A percentile compares a stretch with the other conserved stretches of the same genome.
Conservation (phyloP, 2,797 vertebrate genomes). For the Fistularia tabacaria region DNA sequence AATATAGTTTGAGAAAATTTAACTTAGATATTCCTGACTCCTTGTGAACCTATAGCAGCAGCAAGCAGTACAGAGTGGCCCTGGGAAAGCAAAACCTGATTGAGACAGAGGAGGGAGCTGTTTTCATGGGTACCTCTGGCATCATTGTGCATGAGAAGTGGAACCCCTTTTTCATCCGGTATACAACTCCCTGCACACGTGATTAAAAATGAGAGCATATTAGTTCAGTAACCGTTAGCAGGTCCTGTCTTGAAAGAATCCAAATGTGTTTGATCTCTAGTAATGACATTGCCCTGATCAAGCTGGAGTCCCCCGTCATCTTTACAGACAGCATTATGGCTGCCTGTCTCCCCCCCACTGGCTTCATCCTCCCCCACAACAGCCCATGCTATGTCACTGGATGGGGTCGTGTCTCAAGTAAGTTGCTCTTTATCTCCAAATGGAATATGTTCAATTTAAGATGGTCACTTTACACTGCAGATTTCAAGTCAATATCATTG, state of each 20-base stretch:
- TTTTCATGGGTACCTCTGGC: slow-evolving; percentile 49
- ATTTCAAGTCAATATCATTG: too few relatives aligned
- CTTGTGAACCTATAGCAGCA: slow-evolving; percentile 54
- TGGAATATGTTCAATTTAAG: too few relatives aligned
- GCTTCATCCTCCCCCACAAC: slow-evolving; percentile 54
- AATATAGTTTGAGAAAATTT: too few relatives aligned
- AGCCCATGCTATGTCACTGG: slow-evolving; percentile 77
- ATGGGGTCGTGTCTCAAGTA: slow-evolving; percentile 80
- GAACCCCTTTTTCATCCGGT: slow-evolving; percentile 69
- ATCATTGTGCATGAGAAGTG: slow-evolving; percentile 74
- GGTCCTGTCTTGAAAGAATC: too few relatives aligned
- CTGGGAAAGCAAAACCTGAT: slow-evolving; percentile 79
- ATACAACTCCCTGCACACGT: slow-evolving; percentile 12
- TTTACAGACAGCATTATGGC: slow-evolving; percentile 69
- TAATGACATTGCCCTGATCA: slow-evolving; percentile 84
- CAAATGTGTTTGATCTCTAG: slow-evolving; percentile 23
- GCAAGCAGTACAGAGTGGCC: slow-evolving; percentile 69
- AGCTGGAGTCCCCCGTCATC: slow-evolving; percentile 67
- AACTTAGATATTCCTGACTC: slow-evolving; percentile 18
- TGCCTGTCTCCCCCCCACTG: slow-evolving; percentile 70
- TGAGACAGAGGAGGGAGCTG: slow-evolving; percentile 57
- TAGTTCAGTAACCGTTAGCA: not conserved
- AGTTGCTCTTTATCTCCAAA: slow-evolving; percentile 31
- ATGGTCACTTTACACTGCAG: too few relatives aligned
- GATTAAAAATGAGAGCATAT: slow-evolving; percentile 3